Evolutionary conservation across 2,113 vertebrate species (phyloP), one percentile per base, ranked within the genome.

Genomic region (Ranitomeya variabilis): DNA sequence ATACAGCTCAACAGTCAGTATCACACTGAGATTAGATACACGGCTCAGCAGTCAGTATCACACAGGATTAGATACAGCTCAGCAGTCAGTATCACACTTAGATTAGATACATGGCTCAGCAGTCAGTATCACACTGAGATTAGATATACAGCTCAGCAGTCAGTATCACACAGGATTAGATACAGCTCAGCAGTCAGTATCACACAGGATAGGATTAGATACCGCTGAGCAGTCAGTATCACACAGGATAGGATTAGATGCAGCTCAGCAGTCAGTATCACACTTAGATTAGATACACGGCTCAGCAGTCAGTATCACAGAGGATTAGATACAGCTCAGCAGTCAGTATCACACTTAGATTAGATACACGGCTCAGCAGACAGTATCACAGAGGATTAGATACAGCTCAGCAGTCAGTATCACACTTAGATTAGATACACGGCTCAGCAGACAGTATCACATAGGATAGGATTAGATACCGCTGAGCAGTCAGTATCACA

Each of bases 71-170:
- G 73, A 31, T 31, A 2, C 26, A 31, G 26, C 26, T 31, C 26
- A 31, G 26, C 26, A 31, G 26, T 1, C 26, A 31, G 62, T 14
- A 18, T 89, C 54, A 5, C 21, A 69, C n/a, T n/a, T 7, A 2
- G 51, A 86, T 9, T 88, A 86, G 45, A 76, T 18, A n/a, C n/a
- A n/a, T n/a, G n/a, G 18, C 37, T 26, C 23, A 45, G n/a, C n/a
- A 31, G 31, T 6, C 13, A 37, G 26, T 37, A 74, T 37, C n/a
- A 74, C 26, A 31, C 31, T n/a, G n/a, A 74, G 10, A 26, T 37
- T 37, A 31, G 71, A 37, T 26, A 31, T 14, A 15, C 71, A 5
- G 23, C 26, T 37, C 26, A 37, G 23, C 14, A 9, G 26, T 11
- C 3, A 21, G n/a, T 23, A 21, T 73, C 69, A 26, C 23, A 23